These are phyloP conservation scores for Coccyzus lansbergi DNA, from an alignment of 2,797 vertebrate genomes.

Conservation along the genomic window DNA sequence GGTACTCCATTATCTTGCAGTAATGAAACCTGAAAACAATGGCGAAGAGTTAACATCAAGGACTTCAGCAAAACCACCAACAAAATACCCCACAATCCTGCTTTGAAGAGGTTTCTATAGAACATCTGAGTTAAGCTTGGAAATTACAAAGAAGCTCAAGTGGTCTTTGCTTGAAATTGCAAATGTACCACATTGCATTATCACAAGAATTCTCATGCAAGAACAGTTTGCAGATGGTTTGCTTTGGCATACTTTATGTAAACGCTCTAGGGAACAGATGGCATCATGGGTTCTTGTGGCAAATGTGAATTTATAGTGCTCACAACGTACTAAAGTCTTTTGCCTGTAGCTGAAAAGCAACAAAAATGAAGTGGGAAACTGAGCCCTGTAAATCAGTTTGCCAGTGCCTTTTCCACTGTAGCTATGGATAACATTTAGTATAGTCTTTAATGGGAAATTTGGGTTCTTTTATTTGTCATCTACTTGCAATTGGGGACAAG, in stretches of 20 bases:
- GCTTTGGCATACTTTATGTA: constrained; percentile 73
- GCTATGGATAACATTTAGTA: constrained; percentile 46
- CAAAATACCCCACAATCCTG: constrained; percentile 10
- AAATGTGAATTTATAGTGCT: constrained; percentile 74
- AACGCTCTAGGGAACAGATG: constrained; percentile 78
- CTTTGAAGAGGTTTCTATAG: constrained; percentile 60
- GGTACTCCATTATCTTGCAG: constrained; percentile 2
- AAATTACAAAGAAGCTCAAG: constrained; percentile 72
- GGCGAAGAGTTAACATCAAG: constrained; percentile 45
- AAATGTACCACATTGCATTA: constrained; percentile 66
- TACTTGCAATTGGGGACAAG: background rate
- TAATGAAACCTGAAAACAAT: constrained; percentile 23
- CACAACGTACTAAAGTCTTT: constrained; percentile 60
- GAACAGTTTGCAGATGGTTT: constrained; percentile 76
- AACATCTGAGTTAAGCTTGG: constrained; percentile 67
- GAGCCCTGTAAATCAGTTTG: constrained; percentile 56
- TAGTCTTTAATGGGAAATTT: constrained; percentile 13
- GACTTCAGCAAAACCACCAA: constrained; percentile 3
- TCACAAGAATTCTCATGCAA: constrained; percentile 62
- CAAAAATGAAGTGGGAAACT: constrained; percentile 42
- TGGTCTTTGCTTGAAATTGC: constrained; percentile 75
- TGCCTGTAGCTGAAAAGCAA: constrained; percentile 69
- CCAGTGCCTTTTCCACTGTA: constrained; percentile 31
- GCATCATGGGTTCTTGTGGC: constrained; percentile 68
- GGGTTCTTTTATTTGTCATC: constrained; percentile 38